Evolutionary conservation across 2,888 invertebrate genomes (phyloP), one percentile per base, ranked within the genome.

Genomic region (Apodemia zela): DNA sequence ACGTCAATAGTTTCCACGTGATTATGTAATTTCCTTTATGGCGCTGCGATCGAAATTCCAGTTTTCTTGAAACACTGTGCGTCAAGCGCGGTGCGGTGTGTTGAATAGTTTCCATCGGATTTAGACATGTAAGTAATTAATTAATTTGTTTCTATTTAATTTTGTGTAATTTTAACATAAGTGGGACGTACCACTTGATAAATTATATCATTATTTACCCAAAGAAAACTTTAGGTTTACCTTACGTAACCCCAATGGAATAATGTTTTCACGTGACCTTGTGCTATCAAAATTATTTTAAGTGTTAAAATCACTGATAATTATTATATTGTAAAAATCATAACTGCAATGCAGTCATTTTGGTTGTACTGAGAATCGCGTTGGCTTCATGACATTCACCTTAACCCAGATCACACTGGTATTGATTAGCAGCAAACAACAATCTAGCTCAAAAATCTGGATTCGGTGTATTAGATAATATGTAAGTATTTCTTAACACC

Each of bases 251-350:
- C 66, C 59, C 83, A 85, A 84, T 82, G 80, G 76, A 85, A 84
- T 87, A 84, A 85, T 81, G 81, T 80, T 84, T 82, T 84, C 89
- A 88, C 87, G 88, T 89, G 90, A 89, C 90, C 89, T 89, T 91
- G 89, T 72, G 73, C 85, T 72, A 84, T 79, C 67, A 29, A 66
- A 61, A 64, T 63, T 61, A 63, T 63, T 61, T 57, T 21, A 57
- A 63, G 58, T 47, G 33, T 45, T 45, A 45, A 59, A 57, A 35
- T 62, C n/a, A 47, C 8, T n/a, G 8, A n/a, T 38, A 60, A 10
- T 25, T 33, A 35, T 10, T 54, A 13, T 54, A 13, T 10, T 47
- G 5, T 47, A 21, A 29, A 21, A 33, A 21, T 11, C 6, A n/a
- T 38, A 38, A 38, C 54, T 13, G 54, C 54, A 57, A n/a, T 57